These are phyloP conservation scores for Sebastes reedi DNA, from an alignment of 2,797 vertebrate genomes.

Conservation along the genomic window DNA sequence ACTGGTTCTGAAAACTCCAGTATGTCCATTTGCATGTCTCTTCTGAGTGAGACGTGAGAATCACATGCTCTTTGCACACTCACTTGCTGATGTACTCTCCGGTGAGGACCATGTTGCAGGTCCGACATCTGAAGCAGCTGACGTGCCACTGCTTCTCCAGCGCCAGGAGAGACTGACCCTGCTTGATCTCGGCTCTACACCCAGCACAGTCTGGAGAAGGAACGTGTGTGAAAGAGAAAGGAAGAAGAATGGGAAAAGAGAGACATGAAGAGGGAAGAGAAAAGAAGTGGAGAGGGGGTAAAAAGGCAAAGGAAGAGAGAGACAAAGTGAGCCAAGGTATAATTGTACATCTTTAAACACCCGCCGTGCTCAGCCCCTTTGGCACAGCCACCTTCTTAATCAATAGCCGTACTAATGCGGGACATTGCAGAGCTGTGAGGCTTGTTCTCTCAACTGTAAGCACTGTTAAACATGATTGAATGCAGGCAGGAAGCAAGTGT, in stretches of 20 bases:
- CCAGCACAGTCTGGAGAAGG: slow-evolving; percentile 90
- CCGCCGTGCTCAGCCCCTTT: slow-evolving; percentile 1
- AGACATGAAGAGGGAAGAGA: neutral
- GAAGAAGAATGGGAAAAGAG: neutral
- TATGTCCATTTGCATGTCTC: neutral
- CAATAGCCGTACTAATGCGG: slow-evolving; percentile 38
- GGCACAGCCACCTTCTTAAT: slow-evolving; percentile 33
- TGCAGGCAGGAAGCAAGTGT: slow-evolving; percentile 31
- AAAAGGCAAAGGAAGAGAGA: neutral
- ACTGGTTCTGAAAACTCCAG: neutral
- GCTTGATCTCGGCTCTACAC: slow-evolving; percentile 96
- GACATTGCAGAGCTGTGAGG: slow-evolving; percentile 19
- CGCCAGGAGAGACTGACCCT: slow-evolving; percentile 95
- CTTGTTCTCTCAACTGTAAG: slow-evolving; percentile 32
- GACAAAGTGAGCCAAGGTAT: neutral
- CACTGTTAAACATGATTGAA: slow-evolving; percentile 49
- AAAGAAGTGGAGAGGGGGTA: neutral
- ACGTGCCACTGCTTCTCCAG: slow-evolving; percentile 99
- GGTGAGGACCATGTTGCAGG: slow-evolving; percentile 93
- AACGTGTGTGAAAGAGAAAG: neutral
- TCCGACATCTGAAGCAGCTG: slow-evolving; percentile 98
- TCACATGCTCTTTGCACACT: slow-evolving; percentile 53
- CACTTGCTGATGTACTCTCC: slow-evolving; percentile 99
- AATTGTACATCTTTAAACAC: slow-evolving; percentile 35
- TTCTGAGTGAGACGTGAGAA: neutral